These are phyloP conservation scores for Hydropotes inermis DNA, from an alignment of 2,113 vertebrate genomes.

Conservation along the genomic window DNA sequence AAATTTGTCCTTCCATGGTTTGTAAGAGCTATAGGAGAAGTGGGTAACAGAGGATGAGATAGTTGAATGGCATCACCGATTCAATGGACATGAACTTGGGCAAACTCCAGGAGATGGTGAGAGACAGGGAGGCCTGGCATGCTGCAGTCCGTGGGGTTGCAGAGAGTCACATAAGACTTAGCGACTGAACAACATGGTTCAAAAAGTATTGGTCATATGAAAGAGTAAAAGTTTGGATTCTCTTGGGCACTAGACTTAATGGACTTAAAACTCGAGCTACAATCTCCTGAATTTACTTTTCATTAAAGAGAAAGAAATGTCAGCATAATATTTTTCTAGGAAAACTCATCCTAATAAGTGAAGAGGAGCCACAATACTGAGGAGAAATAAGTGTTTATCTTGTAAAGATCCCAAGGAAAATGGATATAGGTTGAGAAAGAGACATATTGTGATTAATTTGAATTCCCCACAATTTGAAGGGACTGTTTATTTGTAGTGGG, in stretches of 20 bases:
- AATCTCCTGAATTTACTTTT: neutral
- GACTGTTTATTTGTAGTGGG: neutral
- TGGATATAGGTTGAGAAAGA: neutral
- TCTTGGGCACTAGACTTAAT: neutral
- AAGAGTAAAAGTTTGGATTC: neutral
- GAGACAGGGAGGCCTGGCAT: neutral
- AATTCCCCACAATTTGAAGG: neutral
- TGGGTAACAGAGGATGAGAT: neutral
- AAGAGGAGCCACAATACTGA: neutral
- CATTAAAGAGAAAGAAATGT: neutral
- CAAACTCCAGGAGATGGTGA: neutral
- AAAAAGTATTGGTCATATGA: neutral
- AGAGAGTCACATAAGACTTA: neutral
- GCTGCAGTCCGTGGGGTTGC: neutral
- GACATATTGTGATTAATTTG: neutral
- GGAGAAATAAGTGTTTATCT: neutral
- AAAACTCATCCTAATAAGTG: neutral
- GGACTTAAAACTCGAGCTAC: neutral
- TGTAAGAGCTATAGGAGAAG: neutral
- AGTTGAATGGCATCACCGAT: neutral
- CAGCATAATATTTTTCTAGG: neutral
- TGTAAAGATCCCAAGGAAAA: neutral
- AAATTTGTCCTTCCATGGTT: neutral
- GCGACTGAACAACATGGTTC: neutral
- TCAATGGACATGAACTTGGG: neutral